Conservation (phyloP, 2,888 invertebrate species). For the Drosophila siamana region DNA sequence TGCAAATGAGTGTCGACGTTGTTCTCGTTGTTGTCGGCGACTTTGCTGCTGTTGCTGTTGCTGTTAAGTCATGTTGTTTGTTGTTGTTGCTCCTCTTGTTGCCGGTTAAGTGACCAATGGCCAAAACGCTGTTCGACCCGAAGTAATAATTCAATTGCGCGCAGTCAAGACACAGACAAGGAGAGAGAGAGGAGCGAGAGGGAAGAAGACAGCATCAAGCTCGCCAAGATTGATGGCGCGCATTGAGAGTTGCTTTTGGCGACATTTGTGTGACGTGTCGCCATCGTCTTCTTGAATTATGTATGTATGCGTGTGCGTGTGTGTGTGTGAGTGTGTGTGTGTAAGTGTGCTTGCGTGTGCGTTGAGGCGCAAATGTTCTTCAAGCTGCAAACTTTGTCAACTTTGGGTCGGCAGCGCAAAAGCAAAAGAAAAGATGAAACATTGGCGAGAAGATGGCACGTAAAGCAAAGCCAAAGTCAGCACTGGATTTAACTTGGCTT, state of each 20-base stretch:
- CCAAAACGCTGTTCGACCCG: conserved; percentile 68
- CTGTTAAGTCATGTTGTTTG: conserved; percentile 58
- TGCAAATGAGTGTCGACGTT: conserved; percentile 72
- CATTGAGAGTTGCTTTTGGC: conserved; percentile 77
- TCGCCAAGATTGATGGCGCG: conserved; percentile 73
- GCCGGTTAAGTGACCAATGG: conserved; percentile 73
- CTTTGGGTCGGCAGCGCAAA: conserved; percentile 47
- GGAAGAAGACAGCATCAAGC: conserved; percentile 14
- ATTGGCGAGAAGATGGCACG: conserved; percentile 44
- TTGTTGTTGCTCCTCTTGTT: conserved; percentile 19
- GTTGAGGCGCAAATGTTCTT: conserved; percentile 74
- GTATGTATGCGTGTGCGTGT: conserved; percentile 41
- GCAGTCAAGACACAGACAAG: conserved; percentile 8
- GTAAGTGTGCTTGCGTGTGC: conserved; percentile 45
- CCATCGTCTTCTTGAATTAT: conserved; percentile 71
- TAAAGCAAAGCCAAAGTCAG: conserved; percentile 70
- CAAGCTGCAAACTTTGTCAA: conserved; percentile 75
- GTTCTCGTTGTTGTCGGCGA: conserved; percentile 39
- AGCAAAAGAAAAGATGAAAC: conserved; percentile 21
- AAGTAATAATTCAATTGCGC: conserved; percentile 79
- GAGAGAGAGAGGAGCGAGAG: neutral
- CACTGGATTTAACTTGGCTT: conserved; percentile 78
- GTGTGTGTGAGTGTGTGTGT: conserved; percentile 12
- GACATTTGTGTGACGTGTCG: conserved; percentile 81
- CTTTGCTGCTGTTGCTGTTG: conserved; percentile 45